Evolutionary conservation across 2,888 invertebrate species (phyloP).

Genomic region (Napeogenes sylphis): DNA sequence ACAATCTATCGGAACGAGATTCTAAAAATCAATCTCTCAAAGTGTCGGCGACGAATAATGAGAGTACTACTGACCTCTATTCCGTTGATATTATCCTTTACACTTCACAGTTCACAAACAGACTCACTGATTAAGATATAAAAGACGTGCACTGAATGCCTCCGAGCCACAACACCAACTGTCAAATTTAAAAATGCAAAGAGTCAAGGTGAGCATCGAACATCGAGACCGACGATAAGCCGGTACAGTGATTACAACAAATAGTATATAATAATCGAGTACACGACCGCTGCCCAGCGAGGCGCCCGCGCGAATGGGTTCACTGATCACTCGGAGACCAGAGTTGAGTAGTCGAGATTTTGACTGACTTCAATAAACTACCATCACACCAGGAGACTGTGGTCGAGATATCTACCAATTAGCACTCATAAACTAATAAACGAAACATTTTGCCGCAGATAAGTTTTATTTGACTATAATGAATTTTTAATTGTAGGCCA

Average conservation of each 20-base stretch:
- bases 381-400: slow-evolving; percentile 25
- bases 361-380: slow-evolving; percentile 29
- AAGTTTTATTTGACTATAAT: slow-evolving; percentile 16
- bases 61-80: slow-evolving; percentile 33
- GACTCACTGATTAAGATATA: slow-evolving; percentile 15
- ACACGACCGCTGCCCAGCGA: slow-evolving; percentile 55
- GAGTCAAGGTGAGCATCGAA: slow-evolving; percentile 22
- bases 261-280: slow-evolving; percentile 19
- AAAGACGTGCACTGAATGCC: slow-evolving; percentile 9
- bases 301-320: slow-evolving; percentile 69
- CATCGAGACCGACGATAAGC: slow-evolving; percentile 42
- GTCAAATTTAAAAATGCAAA: slow-evolving; percentile 23
- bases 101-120: slow-evolving; percentile 15
- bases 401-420: slow-evolving; percentile 30
- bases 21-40: slow-evolving; percentile 17
- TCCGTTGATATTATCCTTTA: slow-evolving; percentile 20
- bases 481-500: slow-evolving; percentile 15
- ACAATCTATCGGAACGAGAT: slow-evolving; percentile 20
- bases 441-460: slow-evolving; percentile 18
- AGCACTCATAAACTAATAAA: slow-evolving; percentile 26
- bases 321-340: background rate
- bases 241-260: slow-evolving; percentile 13
- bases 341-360: slow-evolving; percentile 25
- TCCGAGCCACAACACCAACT: slow-evolving; percentile 24
- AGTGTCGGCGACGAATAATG: slow-evolving; percentile 10